Conservation (phyloP, 2,797 vertebrate genomes). For the Odontamblyopus lacepedii region DNA sequence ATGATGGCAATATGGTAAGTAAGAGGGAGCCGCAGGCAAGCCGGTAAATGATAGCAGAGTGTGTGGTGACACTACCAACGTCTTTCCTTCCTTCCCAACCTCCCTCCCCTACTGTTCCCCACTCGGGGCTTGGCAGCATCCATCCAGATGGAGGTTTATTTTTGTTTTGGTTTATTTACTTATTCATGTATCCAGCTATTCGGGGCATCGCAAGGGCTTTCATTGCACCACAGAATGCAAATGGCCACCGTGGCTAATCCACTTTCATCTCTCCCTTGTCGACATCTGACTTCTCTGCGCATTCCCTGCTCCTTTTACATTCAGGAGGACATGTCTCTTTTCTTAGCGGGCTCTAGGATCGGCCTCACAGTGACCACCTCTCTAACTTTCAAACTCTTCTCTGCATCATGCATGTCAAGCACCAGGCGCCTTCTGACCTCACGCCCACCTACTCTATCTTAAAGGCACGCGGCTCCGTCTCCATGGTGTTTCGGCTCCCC, state of each 20-base stretch:
- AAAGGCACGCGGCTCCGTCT: conserved; percentile 22
- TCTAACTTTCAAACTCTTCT: conserved; percentile 20
- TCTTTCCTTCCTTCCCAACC: conserved; percentile 29
- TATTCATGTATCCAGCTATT: conserved; percentile 81
- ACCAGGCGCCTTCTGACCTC: conserved; percentile 33
- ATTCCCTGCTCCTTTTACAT: conserved; percentile 41
- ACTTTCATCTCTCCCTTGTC: conserved; percentile 74
- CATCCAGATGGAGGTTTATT: conserved; percentile 83
- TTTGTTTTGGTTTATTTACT: conserved; percentile 83
- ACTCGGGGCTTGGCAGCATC: conserved; percentile 72
- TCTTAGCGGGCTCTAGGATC: conserved; percentile 28
- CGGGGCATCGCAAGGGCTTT: conserved; percentile 74
- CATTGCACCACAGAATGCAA: conserved; percentile 75
- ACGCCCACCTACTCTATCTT: conserved; percentile 23
- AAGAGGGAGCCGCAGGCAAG: conserved; percentile 31
- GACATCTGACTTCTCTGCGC: conserved; percentile 61
- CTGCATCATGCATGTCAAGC: conserved; percentile 49
- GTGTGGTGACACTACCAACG: conserved; percentile 41
- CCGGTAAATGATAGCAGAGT: conserved; percentile 38
- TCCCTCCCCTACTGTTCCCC: conserved; percentile 63
- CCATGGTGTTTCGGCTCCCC: conserved; percentile 18
- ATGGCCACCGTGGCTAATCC: conserved; percentile 75
- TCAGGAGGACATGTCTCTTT: conserved; percentile 47
- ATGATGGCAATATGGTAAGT: conserved; percentile 55
- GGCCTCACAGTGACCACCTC: conserved; percentile 45